phyloP scores from a whole-genome alignment of 2,797 vertebrate genomes.

The Mergus octosetaceus region DNA sequence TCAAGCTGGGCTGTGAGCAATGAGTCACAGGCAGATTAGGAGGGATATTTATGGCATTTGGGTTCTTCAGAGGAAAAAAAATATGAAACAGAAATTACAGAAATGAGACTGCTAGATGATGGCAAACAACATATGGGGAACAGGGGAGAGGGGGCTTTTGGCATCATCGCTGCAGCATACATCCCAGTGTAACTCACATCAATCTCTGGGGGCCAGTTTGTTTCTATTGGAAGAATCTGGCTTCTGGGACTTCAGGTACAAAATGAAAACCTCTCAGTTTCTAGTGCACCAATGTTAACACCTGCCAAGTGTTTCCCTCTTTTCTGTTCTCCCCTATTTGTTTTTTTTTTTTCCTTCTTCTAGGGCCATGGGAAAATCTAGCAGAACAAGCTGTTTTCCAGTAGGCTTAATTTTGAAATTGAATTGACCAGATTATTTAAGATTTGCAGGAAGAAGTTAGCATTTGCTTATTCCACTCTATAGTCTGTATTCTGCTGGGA shows the following conservation, averaged over 20 bases:
- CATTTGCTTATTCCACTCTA: background rate
- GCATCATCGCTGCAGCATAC: background rate
- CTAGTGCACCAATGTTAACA: background rate
- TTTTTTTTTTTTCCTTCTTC: background rate
- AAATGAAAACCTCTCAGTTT: slow-evolving; percentile 49
- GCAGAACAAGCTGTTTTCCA: background rate
- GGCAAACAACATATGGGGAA: slow-evolving; percentile 29
- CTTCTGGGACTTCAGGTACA: slow-evolving; percentile 18
- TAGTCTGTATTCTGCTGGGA: background rate
- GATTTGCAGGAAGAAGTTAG: background rate
- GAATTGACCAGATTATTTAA: background rate
- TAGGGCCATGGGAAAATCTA: background rate
- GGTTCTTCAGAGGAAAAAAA: slow-evolving; percentile 5
- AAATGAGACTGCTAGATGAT: slow-evolving; percentile 22
- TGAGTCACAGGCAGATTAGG: background rate
- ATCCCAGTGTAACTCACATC: background rate
- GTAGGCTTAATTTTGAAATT: background rate
- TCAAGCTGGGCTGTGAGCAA: background rate
- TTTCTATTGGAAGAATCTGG: slow-evolving; percentile 29
- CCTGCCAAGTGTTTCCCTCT: background rate
- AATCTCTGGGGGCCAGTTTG: slow-evolving; percentile 1
- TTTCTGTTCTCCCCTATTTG: background rate
- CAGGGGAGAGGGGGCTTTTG: slow-evolving; percentile 17
- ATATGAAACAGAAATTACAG: slow-evolving; percentile 10
- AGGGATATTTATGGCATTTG: slow-evolving; percentile 32